These are phyloP conservation scores for Eleginops maclovinus DNA, from an alignment of 2,113 vertebrate genomes.

Conservation along the genomic window DNA sequence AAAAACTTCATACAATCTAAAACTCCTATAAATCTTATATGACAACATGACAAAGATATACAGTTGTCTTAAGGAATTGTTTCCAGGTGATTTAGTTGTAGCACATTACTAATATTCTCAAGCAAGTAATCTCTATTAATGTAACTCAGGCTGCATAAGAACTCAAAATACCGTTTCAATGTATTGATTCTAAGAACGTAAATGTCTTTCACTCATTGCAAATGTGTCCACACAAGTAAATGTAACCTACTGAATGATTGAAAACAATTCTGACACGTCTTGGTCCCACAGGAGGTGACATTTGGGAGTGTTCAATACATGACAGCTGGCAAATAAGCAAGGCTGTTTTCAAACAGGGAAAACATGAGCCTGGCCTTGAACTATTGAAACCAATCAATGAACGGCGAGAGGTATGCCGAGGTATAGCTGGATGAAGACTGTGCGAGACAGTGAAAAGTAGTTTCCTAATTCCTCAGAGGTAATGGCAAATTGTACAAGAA, in stretches of 20 bases:
- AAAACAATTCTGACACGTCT: slow-evolving; percentile 17
- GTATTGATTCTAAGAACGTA: not conserved
- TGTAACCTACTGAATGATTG: not conserved
- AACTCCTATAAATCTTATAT: too few relatives aligned
- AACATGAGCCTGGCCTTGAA: slow-evolving; percentile 52
- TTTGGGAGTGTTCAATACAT: slow-evolving; percentile 61
- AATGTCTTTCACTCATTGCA: not conserved
- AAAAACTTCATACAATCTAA: not conserved
- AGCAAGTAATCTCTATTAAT: too few relatives aligned
- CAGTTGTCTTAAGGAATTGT: not conserved
- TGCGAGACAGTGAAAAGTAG: slow-evolving; percentile 27
- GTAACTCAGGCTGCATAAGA: not conserved
- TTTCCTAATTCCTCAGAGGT: slow-evolving; percentile 29
- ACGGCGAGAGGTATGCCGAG: slow-evolving; percentile 33
- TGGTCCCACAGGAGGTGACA: slow-evolving; percentile 44
- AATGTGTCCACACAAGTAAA: not conserved
- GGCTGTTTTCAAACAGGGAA: slow-evolving; percentile 40
- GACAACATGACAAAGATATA: not conserved
- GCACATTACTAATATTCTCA: not conserved
- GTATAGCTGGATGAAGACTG: slow-evolving; percentile 6
- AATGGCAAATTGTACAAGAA: not conserved
- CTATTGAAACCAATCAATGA: slow-evolving; percentile 62
- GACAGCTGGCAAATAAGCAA: slow-evolving; percentile 58
- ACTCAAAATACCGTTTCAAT: not conserved
- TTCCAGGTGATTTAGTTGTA: not conserved